These are phyloP conservation scores for Chloroceryle aenea DNA, from an alignment of 2,113 vertebrate genomes.

Conservation along the genomic window DNA sequence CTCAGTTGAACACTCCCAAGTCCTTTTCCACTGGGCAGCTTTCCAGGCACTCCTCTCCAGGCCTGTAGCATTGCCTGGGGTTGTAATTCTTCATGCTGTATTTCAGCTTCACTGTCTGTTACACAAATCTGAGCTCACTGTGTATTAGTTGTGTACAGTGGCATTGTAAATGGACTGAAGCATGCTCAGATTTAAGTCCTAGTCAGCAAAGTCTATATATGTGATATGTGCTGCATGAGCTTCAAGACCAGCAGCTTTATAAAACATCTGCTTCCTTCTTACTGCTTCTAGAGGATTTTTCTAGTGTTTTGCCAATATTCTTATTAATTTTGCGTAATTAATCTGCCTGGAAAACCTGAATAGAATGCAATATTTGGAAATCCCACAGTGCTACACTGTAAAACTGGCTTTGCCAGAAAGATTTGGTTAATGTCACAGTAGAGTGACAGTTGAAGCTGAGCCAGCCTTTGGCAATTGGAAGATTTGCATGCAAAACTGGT, in stretches of 20 bases:
- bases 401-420: neutral
- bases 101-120: neutral
- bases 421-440: neutral
- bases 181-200: neutral
- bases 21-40: neutral
- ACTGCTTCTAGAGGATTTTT: neutral
- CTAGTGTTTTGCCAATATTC: neutral
- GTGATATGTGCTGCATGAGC: neutral
- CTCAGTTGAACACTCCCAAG: neutral
- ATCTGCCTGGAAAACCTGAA: neutral
- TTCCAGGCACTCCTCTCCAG: neutral
- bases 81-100: neutral
- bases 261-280: neutral
- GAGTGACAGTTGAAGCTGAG: neutral
- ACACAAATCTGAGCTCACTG: neutral
- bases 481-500: neutral
- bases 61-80: accelerated
- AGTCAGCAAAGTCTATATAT: neutral
- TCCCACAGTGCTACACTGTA: neutral
- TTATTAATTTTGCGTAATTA: neutral
- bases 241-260: neutral
- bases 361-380: neutral
- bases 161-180: neutral
- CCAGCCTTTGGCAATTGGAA: neutral
- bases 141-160: neutral